Base-by-base conservation (phyloP, 2,113 vertebrate genomes). In the Esox niger region DNA sequence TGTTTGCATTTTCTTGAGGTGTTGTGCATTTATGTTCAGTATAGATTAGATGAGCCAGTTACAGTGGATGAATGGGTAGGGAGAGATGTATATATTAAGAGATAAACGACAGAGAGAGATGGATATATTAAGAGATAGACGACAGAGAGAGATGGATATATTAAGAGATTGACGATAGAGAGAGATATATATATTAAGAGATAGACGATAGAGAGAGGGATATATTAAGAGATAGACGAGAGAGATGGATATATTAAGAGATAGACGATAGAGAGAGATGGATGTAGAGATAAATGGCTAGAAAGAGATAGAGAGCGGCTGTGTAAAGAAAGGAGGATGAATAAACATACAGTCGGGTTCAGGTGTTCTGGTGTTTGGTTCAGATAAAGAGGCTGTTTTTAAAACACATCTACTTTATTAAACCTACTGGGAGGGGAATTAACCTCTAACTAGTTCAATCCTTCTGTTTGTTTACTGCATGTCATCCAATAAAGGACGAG, bases 341-440 rank as follows among this genome's bases (percentile, higher is more conserved):
- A 30, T 17, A 60, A 49, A 3, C 38, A 54, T 15, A 58, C 20
- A 25, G 55, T 57, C 6, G 23, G 26, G 23, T 58, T 29, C 13
- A 58, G 26, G 62, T 66, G 29, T n/a, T n/a, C n/a, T n/a, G 7
- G 17, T 26, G 11, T 25, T 71, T 47, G 21, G 4, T 26, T 71
- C 58, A 38, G 4, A 7, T 47, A 70, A 35, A 78, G 58, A 69
- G 72, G 32, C 66, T 70, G 70, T 66, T 69, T 84, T 70, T 78
- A 76, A 81, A 66, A 78, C 30, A 76, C 68, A 75, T 61, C 47
- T 59, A 35, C 63, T 66, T 69, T 60, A 67, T 5, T 35, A 6
- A 26, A n/a, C 6, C 25, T 21, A 35, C 9, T 25, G 20, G 58
- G 15, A 17, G 7, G 30, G 7, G 2, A 10, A 17, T n/a, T 56